Conservation (phyloP, 2,113 vertebrate species). For the Forbesichthys agassizii region DNA sequence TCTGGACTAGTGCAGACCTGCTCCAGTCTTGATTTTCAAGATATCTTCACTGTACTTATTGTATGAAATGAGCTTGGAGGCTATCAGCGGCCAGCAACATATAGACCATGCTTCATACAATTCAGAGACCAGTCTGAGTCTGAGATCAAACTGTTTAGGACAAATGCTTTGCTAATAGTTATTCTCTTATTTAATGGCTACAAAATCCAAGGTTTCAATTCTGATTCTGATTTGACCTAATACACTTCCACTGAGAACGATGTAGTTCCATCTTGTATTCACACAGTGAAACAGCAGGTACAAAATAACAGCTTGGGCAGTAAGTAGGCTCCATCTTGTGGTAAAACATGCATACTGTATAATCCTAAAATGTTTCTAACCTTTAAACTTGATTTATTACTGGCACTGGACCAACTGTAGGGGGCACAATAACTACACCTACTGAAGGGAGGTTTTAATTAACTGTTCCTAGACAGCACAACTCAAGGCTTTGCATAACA, state of each 20-base stretch:
- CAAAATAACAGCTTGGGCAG: not conserved
- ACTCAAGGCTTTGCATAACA: no score
- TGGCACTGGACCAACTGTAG: constrained; percentile 9
- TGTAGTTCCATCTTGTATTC: not conserved
- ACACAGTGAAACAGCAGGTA: not conserved
- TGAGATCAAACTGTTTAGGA: not conserved
- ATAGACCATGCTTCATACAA: no score
- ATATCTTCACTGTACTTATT: not conserved
- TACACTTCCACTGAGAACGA: not conserved
- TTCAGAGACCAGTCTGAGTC: no score
- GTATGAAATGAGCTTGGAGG: not conserved
- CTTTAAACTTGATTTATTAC: not conserved
- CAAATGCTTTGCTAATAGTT: not conserved
- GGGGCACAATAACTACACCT: constrained; percentile 12
- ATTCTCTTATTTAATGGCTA: not conserved
- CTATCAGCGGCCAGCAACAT: not conserved
- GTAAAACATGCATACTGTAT: not conserved
- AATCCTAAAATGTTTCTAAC: not conserved
- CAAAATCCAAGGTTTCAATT: not conserved
- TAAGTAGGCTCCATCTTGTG: constrained; percentile 53
- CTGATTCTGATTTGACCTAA: not conserved
- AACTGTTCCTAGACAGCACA: no score
- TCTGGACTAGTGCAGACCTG: not conserved
- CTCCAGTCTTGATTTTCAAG: no score
- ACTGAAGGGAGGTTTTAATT: no score